Base-by-base conservation (phyloP, 2,888 invertebrate species). In the Drosophila ezoana region DNA sequence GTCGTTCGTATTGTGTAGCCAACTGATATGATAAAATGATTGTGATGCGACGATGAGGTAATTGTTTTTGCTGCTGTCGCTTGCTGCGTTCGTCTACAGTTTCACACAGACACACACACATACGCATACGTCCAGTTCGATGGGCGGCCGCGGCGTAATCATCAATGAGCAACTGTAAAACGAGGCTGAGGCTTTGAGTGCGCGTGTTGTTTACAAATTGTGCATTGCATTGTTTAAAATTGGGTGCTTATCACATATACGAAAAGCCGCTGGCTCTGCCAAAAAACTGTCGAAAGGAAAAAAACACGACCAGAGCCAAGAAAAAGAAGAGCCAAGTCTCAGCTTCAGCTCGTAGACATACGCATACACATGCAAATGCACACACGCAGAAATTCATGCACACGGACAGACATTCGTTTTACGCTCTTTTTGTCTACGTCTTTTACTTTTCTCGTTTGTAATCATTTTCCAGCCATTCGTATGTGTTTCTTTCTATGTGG, bases 381-480 rank as follows among this genome's bases (percentile, higher is more conserved):
- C 45, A 48, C 51, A 54, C 49, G 38, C 41, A 53, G 57, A 52
- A 23, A 56, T 58, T 59, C 45, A 58, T 61, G 64, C 43, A 47
- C 28, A 56, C 54, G 66, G 48, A 69, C 68, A 65, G 53, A 43
- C 59, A 59, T 63, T 67, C 76, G 70, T 69, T 70, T 71, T 86
- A 80, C 79, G 81, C 89, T 89, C 89, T 79, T 63, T 84, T 73
- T 86, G 88, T 88, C 83, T 86, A 84, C 83, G 88, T 83, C 80
- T 84, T 88, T 88, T 86, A 87, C 78, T 83, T 84, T 88, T 84
- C 83, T 84, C 88, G 88, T 84, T 84, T 84, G 83, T 88, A 84
- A 84, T 84, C 83, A 88, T 88, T 84, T 89, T 83, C 84, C 78
- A 81, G 61, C 72, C 66, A 83, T 86, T 88, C 89, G 81, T 83